Percentiles rank a stretch among this genome's conserved stretches.
Conservation (phyloP, 2,888 invertebrate species). For the Mechanitis messenoides region DNA sequence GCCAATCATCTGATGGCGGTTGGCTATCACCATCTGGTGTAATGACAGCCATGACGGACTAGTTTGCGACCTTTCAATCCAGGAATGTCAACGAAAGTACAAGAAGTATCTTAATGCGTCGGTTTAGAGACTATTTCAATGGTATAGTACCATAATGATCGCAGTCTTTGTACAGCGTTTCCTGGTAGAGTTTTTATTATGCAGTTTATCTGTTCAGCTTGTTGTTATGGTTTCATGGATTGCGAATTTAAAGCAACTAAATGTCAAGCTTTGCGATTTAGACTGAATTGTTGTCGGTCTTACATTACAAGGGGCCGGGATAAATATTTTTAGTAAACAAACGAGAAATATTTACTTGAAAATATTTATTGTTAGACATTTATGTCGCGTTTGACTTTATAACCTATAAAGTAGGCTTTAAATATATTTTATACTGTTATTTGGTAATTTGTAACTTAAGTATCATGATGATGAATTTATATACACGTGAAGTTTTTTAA, state of each 20-base stretch:
- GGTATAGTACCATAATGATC: conserved; percentile 39
- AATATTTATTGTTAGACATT: background rate
- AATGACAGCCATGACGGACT: conserved; percentile 43
- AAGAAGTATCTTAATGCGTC: conserved; percentile 34
- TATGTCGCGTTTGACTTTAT: background rate
- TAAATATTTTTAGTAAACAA: conserved; percentile 7
- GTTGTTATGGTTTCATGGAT: conserved; percentile 21
- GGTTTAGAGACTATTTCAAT: conserved; percentile 12
- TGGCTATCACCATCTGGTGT: conserved; percentile 39
- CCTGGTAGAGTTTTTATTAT: conserved; percentile 37
- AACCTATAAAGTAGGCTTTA: background rate
- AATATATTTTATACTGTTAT: background rate
- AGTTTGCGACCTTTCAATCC: conserved; percentile 52
- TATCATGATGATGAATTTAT: background rate
- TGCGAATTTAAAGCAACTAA: conserved; percentile 22
- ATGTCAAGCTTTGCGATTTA: conserved; percentile 16
- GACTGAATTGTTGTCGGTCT: conserved; percentile 15
- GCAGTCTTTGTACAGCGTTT: conserved; percentile 46
- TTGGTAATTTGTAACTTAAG: background rate
- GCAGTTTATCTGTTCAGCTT: conserved; percentile 21
- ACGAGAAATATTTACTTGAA: background rate
- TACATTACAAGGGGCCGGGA: conserved; percentile 3
- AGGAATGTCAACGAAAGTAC: conserved; percentile 56
- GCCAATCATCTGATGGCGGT: conserved; percentile 50
- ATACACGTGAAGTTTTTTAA: background rate